Evolutionary conservation across 2,888 invertebrate species (phyloP).

Genomic region (Dryomyza anilis): DNA sequence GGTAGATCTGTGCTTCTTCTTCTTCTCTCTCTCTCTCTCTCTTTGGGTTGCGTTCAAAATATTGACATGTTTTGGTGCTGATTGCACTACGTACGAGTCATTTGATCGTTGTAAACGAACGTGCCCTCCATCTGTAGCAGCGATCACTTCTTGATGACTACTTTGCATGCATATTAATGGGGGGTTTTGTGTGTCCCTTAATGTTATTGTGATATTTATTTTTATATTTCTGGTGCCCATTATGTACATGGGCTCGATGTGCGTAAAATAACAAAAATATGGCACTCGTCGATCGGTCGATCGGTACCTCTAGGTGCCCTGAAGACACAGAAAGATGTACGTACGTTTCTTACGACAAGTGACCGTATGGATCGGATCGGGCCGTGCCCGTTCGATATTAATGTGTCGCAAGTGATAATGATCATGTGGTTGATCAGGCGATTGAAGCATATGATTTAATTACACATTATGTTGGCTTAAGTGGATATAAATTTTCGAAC

Average conservation of each 20-base stretch:
- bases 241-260: background rate
- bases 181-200: too few relatives aligned
- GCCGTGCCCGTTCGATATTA: too few relatives aligned
- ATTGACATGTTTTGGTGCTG: too few relatives aligned
- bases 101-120: background rate
- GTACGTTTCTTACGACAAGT: too few relatives aligned
- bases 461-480: background rate
- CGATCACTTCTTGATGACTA: background rate
- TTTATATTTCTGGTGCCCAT: background rate
- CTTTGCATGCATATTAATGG: slow-evolving; percentile 19
- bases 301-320: background rate
- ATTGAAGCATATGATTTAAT: background rate
- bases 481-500: background rate
- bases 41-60: background rate
- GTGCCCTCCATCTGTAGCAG: background rate
- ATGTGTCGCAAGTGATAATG: too few relatives aligned
- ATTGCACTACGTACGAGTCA: too few relatives aligned
- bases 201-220: too few relatives aligned
- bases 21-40: background rate
- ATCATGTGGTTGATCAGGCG: too few relatives aligned
- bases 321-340: too few relatives aligned
- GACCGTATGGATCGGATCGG: too few relatives aligned
- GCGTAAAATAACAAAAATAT: background rate
- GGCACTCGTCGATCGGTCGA: background rate
- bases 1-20: background rate